Base-by-base conservation (phyloP, 2,888 invertebrate species). In the Orthonevra nobilis region DNA sequence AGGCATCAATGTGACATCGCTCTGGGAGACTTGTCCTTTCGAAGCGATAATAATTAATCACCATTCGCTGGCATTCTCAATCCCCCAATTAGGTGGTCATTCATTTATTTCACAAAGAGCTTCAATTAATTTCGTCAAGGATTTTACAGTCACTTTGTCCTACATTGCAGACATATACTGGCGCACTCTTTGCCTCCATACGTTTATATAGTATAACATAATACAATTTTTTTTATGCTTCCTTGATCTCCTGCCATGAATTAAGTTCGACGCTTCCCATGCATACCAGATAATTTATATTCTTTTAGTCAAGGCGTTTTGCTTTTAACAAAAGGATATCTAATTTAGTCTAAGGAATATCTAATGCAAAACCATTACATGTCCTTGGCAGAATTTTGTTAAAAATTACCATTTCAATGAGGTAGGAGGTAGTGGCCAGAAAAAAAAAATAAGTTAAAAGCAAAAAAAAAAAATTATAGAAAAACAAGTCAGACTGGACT, bases 81-180 rank as follows among this genome's bases (percentile, higher is more conserved):
- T 82, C 83, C 81, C 74, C 74, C 83, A 81, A 83, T 82, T 83
- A 82, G 82, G 81, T 74, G 81, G 82, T 83, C 82, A 82, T 82
- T 82, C 82, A 83, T 83, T 83, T 83, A 81, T 83, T 82, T 82
- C 68, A 81, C 75, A 81, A 82, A 81, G 83, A 81, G 82, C 75
- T 69, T 79, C 83, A 83, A 83, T 83, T 83, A 83, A 83, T 83
- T 83, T 81, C 81, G 50, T 68, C 56, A 68, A 79, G 79, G 79
- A 79, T 73, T 73, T 70, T 72, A 60, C 64, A 70, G 36, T 77
- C 52, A 38, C 58, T 60, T 28, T 70, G 70, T 77, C 44, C 64
- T 60, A 70, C 28, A 52, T 72, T 60, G 60, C 32, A 19, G 38
- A 60, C 30, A 34, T 60, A n/a, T n/a, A n/a, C n/a, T n/a, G n/a